These are phyloP conservation scores for Sinohyriopsis cumingii DNA, from an alignment of 2,888 invertebrate genomes.

Conservation along the genomic window DNA sequence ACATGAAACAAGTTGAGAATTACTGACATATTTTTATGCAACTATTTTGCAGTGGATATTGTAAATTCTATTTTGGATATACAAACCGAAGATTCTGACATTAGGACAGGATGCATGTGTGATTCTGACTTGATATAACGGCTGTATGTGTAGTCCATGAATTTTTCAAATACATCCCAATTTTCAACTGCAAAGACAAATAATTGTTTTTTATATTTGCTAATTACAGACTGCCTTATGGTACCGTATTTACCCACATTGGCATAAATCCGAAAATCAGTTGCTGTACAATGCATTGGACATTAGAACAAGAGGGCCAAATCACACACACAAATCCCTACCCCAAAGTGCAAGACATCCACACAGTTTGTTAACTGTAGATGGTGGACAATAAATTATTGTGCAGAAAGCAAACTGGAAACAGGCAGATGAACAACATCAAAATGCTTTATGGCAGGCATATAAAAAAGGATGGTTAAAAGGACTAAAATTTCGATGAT, in stretches of 20 bases:
- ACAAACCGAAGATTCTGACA: conserved; percentile 92
- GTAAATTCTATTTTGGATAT: conserved; percentile 1
- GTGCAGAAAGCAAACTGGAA: too few relatives aligned
- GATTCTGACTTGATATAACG: conserved; percentile 95
- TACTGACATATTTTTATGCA: too few relatives aligned
- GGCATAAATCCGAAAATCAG: neutral
- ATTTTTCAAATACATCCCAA: conserved; percentile 98
- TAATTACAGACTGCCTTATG: neutral
- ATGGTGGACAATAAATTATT: too few relatives aligned
- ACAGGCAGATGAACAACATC: too few relatives aligned
- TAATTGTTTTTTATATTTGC: neutral
- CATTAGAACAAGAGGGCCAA: neutral
- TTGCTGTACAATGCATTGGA: neutral
- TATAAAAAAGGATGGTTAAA: too few relatives aligned
- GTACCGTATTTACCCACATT: neutral
- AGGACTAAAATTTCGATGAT: too few relatives aligned
- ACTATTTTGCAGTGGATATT: neutral
- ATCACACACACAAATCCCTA: too few relatives aligned
- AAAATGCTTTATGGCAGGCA: too few relatives aligned
- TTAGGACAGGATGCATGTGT: conserved; percentile 95
- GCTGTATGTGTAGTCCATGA: conserved; percentile 92
- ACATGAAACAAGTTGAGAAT: too few relatives aligned
- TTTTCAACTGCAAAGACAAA: conserved; percentile 83
- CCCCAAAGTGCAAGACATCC: too few relatives aligned
- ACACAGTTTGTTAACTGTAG: too few relatives aligned